Conservation (phyloP, 2,113 vertebrate genomes). For the Apodemus speciosus region DNA sequence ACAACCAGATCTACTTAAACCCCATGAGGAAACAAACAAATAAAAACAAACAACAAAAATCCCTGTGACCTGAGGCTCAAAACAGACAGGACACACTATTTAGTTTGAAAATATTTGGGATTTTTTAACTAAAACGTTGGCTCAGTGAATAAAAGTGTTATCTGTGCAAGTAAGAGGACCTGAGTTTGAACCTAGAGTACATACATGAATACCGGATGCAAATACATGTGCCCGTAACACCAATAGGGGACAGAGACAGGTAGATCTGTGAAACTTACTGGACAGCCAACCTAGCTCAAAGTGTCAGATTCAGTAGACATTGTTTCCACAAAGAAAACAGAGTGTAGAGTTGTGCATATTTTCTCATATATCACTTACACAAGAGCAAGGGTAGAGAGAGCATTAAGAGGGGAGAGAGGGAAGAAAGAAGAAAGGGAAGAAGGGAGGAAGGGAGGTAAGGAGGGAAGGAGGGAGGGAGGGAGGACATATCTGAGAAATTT, state of each 20-base stretch:
- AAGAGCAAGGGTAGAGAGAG: background rate
- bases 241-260: background rate
- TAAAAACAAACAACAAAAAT: too few relatives aligned
- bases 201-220: background rate
- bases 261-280: background rate
- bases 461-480: background rate
- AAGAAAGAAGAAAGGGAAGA: background rate
- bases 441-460: background rate
- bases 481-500: background rate
- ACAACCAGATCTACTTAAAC: background rate
- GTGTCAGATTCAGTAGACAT: background rate
- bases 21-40: background rate
- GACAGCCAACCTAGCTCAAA: background rate
- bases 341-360: too few relatives aligned
- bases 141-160: background rate
- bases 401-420: too few relatives aligned
- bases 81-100: background rate
- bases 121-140: background rate
- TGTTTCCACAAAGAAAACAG: background rate
- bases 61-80: background rate
- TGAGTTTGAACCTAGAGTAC: background rate
- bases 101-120: conserved; percentile 29
- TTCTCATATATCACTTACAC: background rate
- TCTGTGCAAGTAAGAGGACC: background rate
- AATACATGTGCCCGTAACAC: too few relatives aligned